Conservation (phyloP, 2,797 vertebrate species). For the Sebastes oblongus region DNA sequence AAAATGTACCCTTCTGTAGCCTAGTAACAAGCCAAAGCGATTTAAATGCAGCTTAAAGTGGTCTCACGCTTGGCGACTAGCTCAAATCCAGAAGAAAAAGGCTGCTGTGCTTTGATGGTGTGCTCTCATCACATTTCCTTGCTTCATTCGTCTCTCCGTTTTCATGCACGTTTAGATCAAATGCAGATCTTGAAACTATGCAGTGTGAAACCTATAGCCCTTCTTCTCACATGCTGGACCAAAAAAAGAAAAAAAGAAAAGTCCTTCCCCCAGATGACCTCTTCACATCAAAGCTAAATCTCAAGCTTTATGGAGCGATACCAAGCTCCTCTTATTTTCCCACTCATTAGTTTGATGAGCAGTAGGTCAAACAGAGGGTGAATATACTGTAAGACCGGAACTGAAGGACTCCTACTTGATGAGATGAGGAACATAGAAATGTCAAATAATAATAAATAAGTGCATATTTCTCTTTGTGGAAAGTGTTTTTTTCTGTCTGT, state of each 20-base stretch:
- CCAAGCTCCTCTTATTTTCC: not conserved
- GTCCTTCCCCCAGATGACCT: slow-evolving; percentile 4
- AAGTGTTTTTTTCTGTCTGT: not conserved
- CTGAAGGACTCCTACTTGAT: not conserved
- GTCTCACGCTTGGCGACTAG: slow-evolving; percentile 13
- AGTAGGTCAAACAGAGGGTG: not conserved
- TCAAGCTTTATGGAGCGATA: not conserved
- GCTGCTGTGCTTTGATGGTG: slow-evolving; percentile 8
- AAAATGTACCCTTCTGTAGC: slow-evolving; percentile 54
- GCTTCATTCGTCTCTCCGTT: not conserved
- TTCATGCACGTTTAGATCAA: not conserved
- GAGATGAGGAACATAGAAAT: not conserved
- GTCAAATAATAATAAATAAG: not conserved
- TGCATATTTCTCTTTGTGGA: not conserved
- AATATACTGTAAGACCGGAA: not conserved
- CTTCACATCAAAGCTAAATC: slow-evolving; percentile 42
- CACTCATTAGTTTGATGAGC: slow-evolving; percentile 41
- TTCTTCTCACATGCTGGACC: slow-evolving; percentile 1
- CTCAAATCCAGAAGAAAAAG: slow-evolving; percentile 2
- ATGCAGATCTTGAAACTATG: not conserved
- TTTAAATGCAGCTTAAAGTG: slow-evolving; percentile 48
- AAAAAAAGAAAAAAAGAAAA: not conserved
- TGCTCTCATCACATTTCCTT: slow-evolving; percentile 8
- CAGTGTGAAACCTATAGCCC: slow-evolving; percentile 1
- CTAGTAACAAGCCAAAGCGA: slow-evolving; percentile 62